A percentile compares a stretch with the other conserved stretches of the same genome.
phyloP scores from a whole-genome alignment of 2,113 vertebrate species.

The Mystacornis crossleyi region DNA sequence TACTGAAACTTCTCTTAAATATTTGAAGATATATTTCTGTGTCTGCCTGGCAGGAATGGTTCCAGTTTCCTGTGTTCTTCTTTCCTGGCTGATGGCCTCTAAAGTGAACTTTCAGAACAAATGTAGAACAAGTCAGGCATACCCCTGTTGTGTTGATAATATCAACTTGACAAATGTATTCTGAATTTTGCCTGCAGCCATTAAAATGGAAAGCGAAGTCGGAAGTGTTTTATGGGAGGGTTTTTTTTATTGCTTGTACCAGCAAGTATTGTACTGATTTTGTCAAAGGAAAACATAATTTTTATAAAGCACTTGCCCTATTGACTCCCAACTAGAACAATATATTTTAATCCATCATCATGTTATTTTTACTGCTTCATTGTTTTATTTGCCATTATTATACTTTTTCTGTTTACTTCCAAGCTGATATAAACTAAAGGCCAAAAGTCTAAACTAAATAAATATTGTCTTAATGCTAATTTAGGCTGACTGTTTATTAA shows the following conservation, averaged over 20 bases:
- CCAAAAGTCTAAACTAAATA: neutral
- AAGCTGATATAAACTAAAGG: neutral
- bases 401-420: neutral
- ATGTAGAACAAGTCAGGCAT: slow-evolving; percentile 26
- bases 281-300: slow-evolving; percentile 49
- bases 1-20: slow-evolving; percentile 7
- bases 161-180: slow-evolving; percentile 58
- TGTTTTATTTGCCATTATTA: slow-evolving; percentile 15
- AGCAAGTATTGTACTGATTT: slow-evolving; percentile 34
- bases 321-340: slow-evolving; percentile 13
- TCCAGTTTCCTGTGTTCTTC: neutral
- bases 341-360: slow-evolving; percentile 11
- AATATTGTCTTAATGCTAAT: neutral
- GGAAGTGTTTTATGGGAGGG: slow-evolving; percentile 36
- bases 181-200: slow-evolving; percentile 51
- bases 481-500: slow-evolving; percentile 21
- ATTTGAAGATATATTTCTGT: neutral
- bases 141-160: slow-evolving; percentile 50
- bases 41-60: neutral
- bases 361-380: slow-evolving; percentile 37
- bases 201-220: slow-evolving; percentile 53
- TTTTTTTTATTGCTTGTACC: slow-evolving; percentile 33
- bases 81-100: neutral
- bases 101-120: slow-evolving; percentile 39
- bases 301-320: slow-evolving; percentile 28